Base-by-base conservation (phyloP, 2,113 vertebrate species). In the Istiophorus platypterus region DNA sequence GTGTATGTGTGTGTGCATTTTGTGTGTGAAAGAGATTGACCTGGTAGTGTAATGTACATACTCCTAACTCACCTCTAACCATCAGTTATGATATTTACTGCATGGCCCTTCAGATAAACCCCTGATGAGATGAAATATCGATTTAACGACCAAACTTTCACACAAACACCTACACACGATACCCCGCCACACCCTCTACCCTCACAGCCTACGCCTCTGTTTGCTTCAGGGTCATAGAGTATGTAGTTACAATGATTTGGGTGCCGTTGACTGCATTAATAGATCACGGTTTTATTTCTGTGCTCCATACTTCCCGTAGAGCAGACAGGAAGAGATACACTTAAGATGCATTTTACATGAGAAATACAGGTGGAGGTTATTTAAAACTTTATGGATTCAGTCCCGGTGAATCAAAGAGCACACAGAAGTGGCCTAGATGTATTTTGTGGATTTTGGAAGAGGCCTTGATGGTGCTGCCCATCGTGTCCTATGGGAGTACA, bases 91-190 rank as follows among this genome's bases (percentile, higher is more conserved):
- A 77, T 76, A 84, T 88, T 88, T 85, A 86, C 80, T 61, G 66
- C 80, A 47, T 15, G 8, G 56, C 45, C 52, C 78, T 64, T 87
- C 66, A 75, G 89, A 88, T 85, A 82, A 88, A 88, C 76, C 88
- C 76, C 82, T 72, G 80, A 91, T 84, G 72, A 88, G 84, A 91
- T 89, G 85, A 90, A 90, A 79, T 92, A 92, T 92, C 75, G 91
- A 92, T 90, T 85, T 77, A 41, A 56, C 73, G 34, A n/a, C 15
- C 75, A 45, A 76, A 27, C 34, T 13, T 69, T 42, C 41, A 17
- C 5, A 2, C 75, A 57, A 17, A 72, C 47, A 75, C 24, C 0
- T 8, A 39, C 7, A 26, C 51, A 29, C 66, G 39, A 1, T 17
- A 15, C 66, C 34, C 64, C 64, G 37, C 17, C 73, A 68, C 54